phyloP scores from a whole-genome alignment of 2,797 vertebrate species.

The Danio kyathit region DNA sequence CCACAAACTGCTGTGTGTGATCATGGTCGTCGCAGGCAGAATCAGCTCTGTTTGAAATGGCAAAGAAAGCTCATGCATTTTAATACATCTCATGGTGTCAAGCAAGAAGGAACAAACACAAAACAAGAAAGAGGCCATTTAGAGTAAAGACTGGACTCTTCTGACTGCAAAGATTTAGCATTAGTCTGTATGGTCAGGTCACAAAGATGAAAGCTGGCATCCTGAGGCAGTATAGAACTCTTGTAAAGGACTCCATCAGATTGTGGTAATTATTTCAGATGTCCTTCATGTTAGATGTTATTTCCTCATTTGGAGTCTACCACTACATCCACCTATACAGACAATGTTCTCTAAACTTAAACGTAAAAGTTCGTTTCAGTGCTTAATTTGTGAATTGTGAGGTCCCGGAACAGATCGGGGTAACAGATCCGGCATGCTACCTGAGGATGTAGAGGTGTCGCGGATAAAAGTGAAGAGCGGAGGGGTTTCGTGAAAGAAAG shows the following conservation, averaged over 20 bases:
- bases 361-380: too few species aligned
- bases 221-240: slow-evolving; percentile 17
- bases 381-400: too few species aligned
- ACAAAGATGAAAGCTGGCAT: slow-evolving; percentile 47
- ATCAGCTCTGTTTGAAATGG: slow-evolving; percentile 69
- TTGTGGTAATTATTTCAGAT: not conserved
- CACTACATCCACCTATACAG: not conserved
- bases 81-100: slow-evolving; percentile 73
- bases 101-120: slow-evolving; percentile 74
- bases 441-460: too few species aligned
- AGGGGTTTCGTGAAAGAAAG: too few species aligned
- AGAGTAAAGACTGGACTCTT: slow-evolving; percentile 62
- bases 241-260: slow-evolving; percentile 21
- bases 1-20: slow-evolving; percentile 41
- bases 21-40: slow-evolving; percentile 61
- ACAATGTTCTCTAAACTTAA: not conserved
- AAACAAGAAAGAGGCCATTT: slow-evolving; percentile 62
- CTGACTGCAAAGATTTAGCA: slow-evolving; percentile 48
- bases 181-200: slow-evolving; percentile 39
- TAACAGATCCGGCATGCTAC: too few species aligned
- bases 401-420: too few species aligned
- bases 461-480: too few species aligned
- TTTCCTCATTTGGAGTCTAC: not conserved
- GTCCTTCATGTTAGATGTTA: not conserved
- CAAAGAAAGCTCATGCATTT: slow-evolving; percentile 74